A percentile compares a stretch with the other conserved stretches of the same genome.
Conservation (phyloP, 2,113 vertebrate species). For the Numida meleagris region DNA sequence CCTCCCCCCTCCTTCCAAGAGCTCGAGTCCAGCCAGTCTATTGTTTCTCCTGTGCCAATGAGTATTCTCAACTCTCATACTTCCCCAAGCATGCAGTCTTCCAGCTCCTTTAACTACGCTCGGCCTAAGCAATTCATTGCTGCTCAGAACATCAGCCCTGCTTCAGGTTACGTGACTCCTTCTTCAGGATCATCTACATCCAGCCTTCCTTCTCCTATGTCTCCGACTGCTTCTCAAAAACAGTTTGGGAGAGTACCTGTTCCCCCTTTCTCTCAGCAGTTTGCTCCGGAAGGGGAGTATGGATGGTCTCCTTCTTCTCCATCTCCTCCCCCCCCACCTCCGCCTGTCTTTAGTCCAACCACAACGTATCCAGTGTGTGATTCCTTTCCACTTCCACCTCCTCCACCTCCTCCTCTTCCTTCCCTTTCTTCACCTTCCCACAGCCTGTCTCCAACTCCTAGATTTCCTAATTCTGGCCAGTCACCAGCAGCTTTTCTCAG, state of each 20-base stretch:
- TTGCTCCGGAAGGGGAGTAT: constrained; percentile 78
- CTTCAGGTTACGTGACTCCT: constrained; percentile 83
- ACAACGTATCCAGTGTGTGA: constrained; percentile 66
- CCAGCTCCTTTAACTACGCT: constrained; percentile 96
- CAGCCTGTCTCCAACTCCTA: constrained; percentile 73
- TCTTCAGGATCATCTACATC: constrained; percentile 91
- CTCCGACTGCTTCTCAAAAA: constrained; percentile 85
- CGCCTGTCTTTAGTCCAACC: constrained; percentile 86
- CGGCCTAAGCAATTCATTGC: constrained; percentile 99
- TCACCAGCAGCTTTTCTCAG: constrained; percentile 93
- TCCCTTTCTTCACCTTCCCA: constrained; percentile 68
- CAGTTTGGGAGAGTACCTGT: constrained; percentile 80
- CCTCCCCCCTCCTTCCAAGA: constrained; percentile 92
- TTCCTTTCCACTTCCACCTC: constrained; percentile 83
- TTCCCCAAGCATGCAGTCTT: constrained; percentile 88
- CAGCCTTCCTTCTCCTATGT: constrained; percentile 89
- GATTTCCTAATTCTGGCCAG: constrained; percentile 75
- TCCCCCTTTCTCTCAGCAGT: constrained; percentile 79
- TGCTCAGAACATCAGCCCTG: constrained; percentile 86
- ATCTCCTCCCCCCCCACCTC: constrained; percentile 92
- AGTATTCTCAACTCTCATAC: constrained; percentile 80
- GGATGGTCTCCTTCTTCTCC: constrained; percentile 87
- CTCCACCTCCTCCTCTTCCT: constrained; percentile 82
- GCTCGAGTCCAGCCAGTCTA: constrained; percentile 81
- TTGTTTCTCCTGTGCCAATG: constrained; percentile 75